These are phyloP conservation scores for Dendropsophus ebraccatus DNA, from an alignment of 2,113 vertebrate genomes.

Conservation along the genomic window DNA sequence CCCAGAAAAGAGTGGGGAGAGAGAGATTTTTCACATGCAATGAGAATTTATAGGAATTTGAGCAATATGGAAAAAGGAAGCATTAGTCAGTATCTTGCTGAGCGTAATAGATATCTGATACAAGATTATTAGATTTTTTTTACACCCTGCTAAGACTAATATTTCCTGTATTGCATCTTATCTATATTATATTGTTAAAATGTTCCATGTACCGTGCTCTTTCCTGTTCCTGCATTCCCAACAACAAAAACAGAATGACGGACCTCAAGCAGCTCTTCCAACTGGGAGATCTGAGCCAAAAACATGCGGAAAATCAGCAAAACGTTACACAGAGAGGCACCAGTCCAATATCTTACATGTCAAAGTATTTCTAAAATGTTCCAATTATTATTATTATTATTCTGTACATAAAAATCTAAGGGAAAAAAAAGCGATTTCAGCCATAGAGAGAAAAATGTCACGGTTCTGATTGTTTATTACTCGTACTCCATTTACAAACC, in stretches of 20 bases:
- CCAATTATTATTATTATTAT: neutral
- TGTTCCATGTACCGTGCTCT: conserved; percentile 72
- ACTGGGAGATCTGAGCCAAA: conserved; percentile 71
- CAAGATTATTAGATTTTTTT: neutral
- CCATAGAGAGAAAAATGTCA: neutral
- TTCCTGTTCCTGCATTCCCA: conserved; percentile 77
- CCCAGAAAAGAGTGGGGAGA: too few species aligned
- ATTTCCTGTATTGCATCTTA: neutral
- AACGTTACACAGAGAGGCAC: neutral
- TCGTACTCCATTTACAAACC: neutral
- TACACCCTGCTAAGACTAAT: neutral
- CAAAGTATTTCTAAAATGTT: neutral
- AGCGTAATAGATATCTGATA: neutral
- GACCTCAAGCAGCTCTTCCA: conserved; percentile 75
- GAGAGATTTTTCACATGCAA: neutral
- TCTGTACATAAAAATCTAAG: neutral
- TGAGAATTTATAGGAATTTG: neutral
- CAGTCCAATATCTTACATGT: neutral
- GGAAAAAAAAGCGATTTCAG: neutral
- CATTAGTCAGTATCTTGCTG: neutral
- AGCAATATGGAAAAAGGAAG: neutral
- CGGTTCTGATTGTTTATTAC: neutral
- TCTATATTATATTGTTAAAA: neutral
- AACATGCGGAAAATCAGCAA: neutral
- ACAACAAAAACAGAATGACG: conserved; percentile 77